Percentiles rank a stretch among this genome's conserved stretches.
Evolutionary conservation across 2,888 invertebrate species (phyloP).

Genomic region (Cancer borealis): DNA sequence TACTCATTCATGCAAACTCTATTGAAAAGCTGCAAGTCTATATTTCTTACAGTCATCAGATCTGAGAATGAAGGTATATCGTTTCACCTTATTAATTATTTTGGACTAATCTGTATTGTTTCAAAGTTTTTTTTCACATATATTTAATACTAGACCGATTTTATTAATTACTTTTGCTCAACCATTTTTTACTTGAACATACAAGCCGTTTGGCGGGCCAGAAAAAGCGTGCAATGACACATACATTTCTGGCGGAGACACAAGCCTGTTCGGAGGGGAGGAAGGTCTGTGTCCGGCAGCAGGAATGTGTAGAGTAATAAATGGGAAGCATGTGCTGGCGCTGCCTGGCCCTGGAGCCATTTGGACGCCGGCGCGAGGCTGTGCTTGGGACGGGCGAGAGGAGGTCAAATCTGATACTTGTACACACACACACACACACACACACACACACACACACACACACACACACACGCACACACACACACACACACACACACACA

Average conservation of each 20-base stretch:
- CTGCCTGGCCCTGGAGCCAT: not conserved
- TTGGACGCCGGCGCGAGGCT: not conserved
- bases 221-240: not conserved
- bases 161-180: too few species aligned
- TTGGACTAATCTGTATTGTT: too few species aligned
- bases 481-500: slow-evolving; percentile 38
- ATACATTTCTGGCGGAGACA: too few species aligned
- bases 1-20: too few species aligned
- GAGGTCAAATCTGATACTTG: not conserved
- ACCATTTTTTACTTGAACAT: too few species aligned
- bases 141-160: too few species aligned
- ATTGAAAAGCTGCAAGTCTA: too few species aligned
- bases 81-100: too few species aligned
- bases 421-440: not conserved
- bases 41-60: too few species aligned
- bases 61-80: too few species aligned
- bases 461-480: slow-evolving; percentile 24
- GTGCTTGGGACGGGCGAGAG: slow-evolving; percentile 1
- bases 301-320: not conserved
- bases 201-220: not conserved
- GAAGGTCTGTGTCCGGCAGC: not conserved
- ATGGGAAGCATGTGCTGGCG: not conserved
- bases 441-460: slow-evolving; percentile 42
- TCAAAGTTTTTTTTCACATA: too few species aligned
- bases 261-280: not conserved